Conservation (phyloP, 1,140 invertebrate genomes). For the Pachyrhynchus sulphureomaculatus region DNA sequence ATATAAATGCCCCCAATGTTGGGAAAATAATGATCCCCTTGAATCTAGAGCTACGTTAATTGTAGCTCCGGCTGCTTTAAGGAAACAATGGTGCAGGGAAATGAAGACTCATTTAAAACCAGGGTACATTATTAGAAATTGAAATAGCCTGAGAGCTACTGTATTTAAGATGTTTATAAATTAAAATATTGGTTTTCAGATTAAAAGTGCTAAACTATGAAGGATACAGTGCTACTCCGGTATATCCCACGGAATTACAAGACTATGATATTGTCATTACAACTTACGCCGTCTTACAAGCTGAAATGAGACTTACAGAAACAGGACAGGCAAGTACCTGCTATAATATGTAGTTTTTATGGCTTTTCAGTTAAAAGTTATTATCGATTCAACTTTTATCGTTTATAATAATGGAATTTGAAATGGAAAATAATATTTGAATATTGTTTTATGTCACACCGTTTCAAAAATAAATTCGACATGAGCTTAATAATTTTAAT, state of each 20-base stretch:
- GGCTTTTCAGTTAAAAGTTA: too few species aligned
- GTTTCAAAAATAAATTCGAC: too few species aligned
- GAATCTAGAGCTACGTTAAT: conserved; percentile 69
- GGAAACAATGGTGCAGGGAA: conserved; percentile 75
- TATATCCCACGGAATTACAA: conserved; percentile 66
- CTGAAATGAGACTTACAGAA: conserved; percentile 59
- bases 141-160: neutral
- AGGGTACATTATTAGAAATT: conserved; percentile 30
- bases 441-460: too few species aligned
- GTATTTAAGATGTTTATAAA: neutral
- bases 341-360: too few species aligned
- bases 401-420: too few species aligned
- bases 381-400: too few species aligned
- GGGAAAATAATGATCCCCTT: conserved; percentile 55
- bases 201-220: conserved; percentile 62
- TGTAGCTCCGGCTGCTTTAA: conserved; percentile 69
- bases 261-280: conserved; percentile 75
- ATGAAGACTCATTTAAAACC: conserved; percentile 66
- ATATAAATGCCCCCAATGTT: conserved; percentile 68
- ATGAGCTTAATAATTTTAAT: too few species aligned
- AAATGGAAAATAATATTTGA: too few species aligned
- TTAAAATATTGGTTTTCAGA: too few species aligned
- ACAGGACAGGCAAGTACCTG: conserved; percentile 33
- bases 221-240: conserved; percentile 58
- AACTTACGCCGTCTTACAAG: conserved; percentile 66